A percentile compares a stretch with the other conserved stretches of the same genome.
These are phyloP conservation scores for Rhipidura dahli DNA, from an alignment of 2,113 vertebrate genomes.

Conservation along the genomic window DNA sequence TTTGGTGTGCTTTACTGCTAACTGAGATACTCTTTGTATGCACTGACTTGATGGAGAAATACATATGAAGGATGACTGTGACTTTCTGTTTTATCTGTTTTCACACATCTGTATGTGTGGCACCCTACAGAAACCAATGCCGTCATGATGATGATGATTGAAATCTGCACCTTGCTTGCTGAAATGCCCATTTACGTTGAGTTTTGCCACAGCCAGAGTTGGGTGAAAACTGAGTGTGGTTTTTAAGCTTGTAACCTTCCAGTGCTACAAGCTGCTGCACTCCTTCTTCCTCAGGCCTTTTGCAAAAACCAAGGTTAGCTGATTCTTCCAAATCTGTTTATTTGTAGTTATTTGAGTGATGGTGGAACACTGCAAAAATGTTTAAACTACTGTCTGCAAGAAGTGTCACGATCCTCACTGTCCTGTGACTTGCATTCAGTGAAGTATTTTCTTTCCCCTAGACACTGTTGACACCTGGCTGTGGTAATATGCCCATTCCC, in stretches of 20 bases:
- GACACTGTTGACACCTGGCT: background rate
- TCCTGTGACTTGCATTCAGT: background rate
- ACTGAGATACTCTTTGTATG: background rate
- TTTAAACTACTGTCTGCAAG: background rate
- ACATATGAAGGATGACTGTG: background rate
- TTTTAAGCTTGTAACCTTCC: background rate
- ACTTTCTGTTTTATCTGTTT: background rate
- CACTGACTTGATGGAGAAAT: background rate
- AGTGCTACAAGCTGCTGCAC: background rate
- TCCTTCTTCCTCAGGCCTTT: background rate
- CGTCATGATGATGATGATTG: accelerated
- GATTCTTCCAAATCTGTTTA: background rate
- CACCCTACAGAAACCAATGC: background rate
- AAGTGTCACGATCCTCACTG: background rate
- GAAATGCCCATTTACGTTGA: background rate
- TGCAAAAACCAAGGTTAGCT: background rate
- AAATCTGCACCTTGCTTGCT: background rate
- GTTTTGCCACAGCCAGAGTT: background rate
- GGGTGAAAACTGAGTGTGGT: background rate
- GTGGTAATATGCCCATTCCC: background rate
- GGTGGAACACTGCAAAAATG: background rate
- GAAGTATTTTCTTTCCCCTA: background rate
- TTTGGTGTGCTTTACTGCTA: background rate
- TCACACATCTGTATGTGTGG: accelerated
- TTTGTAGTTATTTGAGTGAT: background rate